These are phyloP conservation scores for Calliopum simillimum DNA, from an alignment of 2,888 invertebrate species.

Conservation along the genomic window DNA sequence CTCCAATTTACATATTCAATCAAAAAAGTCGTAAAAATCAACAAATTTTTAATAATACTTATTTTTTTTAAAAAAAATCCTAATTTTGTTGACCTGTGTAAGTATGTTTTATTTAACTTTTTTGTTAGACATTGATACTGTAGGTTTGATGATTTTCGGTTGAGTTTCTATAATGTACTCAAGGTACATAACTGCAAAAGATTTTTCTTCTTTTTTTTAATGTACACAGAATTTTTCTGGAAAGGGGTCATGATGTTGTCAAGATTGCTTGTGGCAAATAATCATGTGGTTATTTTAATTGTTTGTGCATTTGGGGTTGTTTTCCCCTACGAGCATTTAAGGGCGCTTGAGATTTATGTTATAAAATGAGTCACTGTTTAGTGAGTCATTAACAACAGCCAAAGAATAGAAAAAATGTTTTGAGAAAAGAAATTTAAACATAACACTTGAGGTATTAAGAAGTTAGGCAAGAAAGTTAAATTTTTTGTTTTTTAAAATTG, in stretches of 20 bases:
- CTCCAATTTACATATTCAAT: too few species aligned
- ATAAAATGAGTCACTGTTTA: slow-evolving; percentile 20
- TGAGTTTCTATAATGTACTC: not conserved
- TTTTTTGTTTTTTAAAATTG: too few species aligned
- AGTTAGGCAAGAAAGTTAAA: not conserved
- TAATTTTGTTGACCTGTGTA: not conserved
- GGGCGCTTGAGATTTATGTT: not conserved
- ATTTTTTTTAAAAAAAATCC: too few species aligned
- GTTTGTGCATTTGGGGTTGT: slow-evolving; percentile 1
- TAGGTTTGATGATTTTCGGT: not conserved
- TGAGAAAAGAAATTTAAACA: not conserved
- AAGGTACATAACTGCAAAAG: too few species aligned
- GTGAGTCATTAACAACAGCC: slow-evolving; percentile 7
- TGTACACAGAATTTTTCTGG: not conserved
- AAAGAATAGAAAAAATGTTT: too few species aligned
- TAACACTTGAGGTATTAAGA: not conserved
- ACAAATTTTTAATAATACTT: too few species aligned
- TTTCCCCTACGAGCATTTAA: slow-evolving; percentile 7
- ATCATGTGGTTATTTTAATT: slow-evolving; percentile 5
- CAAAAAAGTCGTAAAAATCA: too few species aligned
- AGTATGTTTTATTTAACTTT: not conserved
- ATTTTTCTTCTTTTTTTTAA: not conserved
- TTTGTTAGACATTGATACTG: not conserved
- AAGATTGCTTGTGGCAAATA: not conserved
- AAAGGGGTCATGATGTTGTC: not conserved